Evolutionary conservation across 2,888 invertebrate species (phyloP).

Genomic region (Phalera bucephala): DNA sequence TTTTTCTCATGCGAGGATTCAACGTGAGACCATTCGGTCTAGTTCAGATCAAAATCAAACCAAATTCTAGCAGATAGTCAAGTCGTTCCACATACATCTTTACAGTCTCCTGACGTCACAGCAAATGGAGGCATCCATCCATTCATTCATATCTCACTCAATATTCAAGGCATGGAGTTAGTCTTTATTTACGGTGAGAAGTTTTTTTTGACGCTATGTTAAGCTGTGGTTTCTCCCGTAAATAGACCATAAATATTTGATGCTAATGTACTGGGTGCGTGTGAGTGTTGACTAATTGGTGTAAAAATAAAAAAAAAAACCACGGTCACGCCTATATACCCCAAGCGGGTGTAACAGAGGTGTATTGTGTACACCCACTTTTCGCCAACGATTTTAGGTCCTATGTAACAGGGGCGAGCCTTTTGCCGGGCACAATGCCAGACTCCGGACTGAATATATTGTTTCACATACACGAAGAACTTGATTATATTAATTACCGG

Average conservation of each 20-base stretch:
- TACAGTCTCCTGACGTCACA: conserved; percentile 17
- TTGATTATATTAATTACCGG: too few relatives aligned
- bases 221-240: conserved; percentile 1
- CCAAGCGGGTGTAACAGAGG: too few relatives aligned
- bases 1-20: too few relatives aligned
- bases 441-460: too few relatives aligned
- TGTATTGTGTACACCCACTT: too few relatives aligned
- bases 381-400: too few relatives aligned
- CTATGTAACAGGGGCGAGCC: too few relatives aligned
- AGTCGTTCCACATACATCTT: conserved; percentile 3
- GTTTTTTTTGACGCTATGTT: conserved; percentile 12
- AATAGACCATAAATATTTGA: neutral
- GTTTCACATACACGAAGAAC: too few relatives aligned
- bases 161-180: conserved; percentile 16
- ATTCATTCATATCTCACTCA: conserved; percentile 10
- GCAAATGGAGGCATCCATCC: conserved; percentile 15
- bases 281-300: neutral
- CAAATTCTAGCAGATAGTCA: too few relatives aligned
- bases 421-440: too few relatives aligned
- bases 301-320: neutral
- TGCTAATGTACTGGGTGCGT: too few relatives aligned
- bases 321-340: too few relatives aligned
- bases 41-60: neutral
- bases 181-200: conserved; percentile 31
- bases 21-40: neutral